phyloP scores from a whole-genome alignment of 1,140 invertebrate genomes.

The Pseudomyrmex gracilis region DNA sequence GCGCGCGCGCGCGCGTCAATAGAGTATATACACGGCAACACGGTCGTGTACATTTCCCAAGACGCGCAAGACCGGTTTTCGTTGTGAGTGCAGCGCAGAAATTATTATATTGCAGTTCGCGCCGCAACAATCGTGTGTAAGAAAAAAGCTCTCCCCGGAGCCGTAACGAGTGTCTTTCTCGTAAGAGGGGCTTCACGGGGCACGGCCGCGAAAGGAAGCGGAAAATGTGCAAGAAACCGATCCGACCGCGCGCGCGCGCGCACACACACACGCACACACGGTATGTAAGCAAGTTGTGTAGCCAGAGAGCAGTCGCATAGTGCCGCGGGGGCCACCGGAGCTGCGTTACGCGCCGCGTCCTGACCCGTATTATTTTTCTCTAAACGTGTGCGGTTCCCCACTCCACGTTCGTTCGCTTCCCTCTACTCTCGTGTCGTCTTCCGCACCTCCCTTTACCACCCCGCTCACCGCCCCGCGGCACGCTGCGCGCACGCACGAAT shows the following conservation, averaged over 20 bases:
- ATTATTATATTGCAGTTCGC: not conserved
- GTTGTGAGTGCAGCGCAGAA: not conserved
- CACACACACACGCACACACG: not conserved
- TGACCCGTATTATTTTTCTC: slow-evolving; percentile 57
- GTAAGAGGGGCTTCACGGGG: not conserved
- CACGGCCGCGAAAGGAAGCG: slow-evolving; percentile 19
- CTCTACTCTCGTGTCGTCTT: not conserved
- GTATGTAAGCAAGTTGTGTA: not conserved
- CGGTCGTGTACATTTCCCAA: not conserved
- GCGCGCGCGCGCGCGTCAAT: not conserved
- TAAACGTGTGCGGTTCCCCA: slow-evolving; percentile 17
- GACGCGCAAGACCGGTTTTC: not conserved
- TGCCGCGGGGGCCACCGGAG: slow-evolving; percentile 38
- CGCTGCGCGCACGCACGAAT: slow-evolving; percentile 45
- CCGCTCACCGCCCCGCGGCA: not conserved
- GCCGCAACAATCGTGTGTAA: not conserved
- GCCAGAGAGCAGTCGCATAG: slow-evolving; percentile 49
- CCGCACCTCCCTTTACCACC: not conserved
- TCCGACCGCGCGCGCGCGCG: not conserved
- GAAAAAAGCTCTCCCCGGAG: not conserved
- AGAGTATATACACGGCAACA: not conserved
- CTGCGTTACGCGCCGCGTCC: slow-evolving; percentile 44
- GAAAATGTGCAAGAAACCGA: slow-evolving; percentile 19
- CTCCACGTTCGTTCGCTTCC: not conserved
- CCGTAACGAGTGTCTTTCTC: not conserved